These are phyloP conservation scores for Tipula unca DNA, from an alignment of 2,888 invertebrate species.

Conservation along the genomic window DNA sequence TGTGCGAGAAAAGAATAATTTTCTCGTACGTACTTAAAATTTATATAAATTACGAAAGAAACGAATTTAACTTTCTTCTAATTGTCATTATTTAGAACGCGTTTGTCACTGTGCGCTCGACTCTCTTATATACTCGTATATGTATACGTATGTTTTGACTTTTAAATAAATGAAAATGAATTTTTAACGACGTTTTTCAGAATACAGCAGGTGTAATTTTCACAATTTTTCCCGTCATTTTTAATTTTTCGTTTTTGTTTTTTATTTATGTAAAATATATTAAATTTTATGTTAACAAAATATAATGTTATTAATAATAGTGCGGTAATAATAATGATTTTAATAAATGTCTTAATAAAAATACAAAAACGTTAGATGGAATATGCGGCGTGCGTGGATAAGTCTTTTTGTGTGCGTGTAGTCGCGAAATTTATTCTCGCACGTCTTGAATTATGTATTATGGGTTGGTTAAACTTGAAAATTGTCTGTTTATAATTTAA, in stretches of 20 bases:
- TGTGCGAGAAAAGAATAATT: neutral
- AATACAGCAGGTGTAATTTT: slow-evolving; percentile 8
- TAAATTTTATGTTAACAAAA: neutral
- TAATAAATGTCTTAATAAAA: neutral
- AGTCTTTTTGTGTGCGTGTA: neutral
- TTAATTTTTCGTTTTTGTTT: neutral
- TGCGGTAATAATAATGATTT: neutral
- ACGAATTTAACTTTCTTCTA: neutral
- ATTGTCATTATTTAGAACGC: neutral
- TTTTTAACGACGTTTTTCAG: neutral
- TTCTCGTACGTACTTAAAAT: neutral
- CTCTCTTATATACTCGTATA: too few species aligned
- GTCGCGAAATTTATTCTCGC: neutral
- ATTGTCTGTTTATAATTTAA: neutral
- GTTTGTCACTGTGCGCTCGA: neutral
- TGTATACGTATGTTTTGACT: too few species aligned
- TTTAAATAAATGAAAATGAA: neutral
- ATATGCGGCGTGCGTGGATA: neutral
- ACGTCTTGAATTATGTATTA: neutral
- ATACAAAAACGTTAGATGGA: neutral
- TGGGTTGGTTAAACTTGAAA: neutral
- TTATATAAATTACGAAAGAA: neutral
- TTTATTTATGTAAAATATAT: slow-evolving; percentile 8
- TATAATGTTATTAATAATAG: neutral
- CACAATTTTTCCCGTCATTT: too few species aligned